A percentile compares a stretch with the other conserved stretches of the same genome.
phyloP scores from a whole-genome alignment of 2,113 vertebrate genomes.

The Zapus hudsonius region DNA sequence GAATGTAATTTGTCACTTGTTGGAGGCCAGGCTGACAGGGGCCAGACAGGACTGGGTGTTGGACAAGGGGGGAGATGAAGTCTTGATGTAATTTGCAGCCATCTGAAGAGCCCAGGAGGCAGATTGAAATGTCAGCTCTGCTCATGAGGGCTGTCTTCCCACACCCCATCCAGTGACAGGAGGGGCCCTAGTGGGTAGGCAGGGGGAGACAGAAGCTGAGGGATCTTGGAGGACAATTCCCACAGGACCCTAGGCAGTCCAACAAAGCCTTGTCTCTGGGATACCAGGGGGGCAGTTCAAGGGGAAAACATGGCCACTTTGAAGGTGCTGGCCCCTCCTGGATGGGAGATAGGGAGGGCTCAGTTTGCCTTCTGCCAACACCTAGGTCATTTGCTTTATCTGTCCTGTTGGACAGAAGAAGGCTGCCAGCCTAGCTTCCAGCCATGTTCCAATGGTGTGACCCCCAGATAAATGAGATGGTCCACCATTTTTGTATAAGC shows the following conservation, averaged over 20 bases:
- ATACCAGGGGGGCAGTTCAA: background rate
- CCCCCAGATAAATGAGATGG: background rate
- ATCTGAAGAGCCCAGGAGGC: slow-evolving; percentile 73
- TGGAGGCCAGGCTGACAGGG: slow-evolving; percentile 65
- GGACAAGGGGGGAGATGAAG: slow-evolving; percentile 69
- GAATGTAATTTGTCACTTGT: slow-evolving; percentile 75
- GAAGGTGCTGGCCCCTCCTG: background rate
- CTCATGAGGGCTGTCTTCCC: slow-evolving; percentile 62
- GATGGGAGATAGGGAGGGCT: background rate
- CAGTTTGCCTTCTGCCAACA: background rate
- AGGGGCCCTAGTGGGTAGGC: slow-evolving; percentile 10
- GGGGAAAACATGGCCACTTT: background rate
- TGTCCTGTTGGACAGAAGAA: background rate
- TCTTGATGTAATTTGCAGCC: slow-evolving; percentile 79
- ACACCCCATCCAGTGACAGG: slow-evolving; percentile 36
- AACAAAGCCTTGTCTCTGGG: background rate
- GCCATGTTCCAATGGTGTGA: background rate
- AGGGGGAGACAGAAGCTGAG: slow-evolving; percentile 32
- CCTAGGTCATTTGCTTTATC: background rate
- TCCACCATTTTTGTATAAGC: background rate
- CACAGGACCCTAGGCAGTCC: slow-evolving; percentile 12
- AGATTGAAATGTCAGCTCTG: slow-evolving; percentile 79
- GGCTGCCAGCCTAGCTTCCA: background rate
- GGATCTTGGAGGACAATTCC: slow-evolving; percentile 19
- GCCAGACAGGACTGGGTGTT: slow-evolving; percentile 69